phyloP scores from a whole-genome alignment of 2,797 vertebrate genomes.

The Fundulus diaphanus region DNA sequence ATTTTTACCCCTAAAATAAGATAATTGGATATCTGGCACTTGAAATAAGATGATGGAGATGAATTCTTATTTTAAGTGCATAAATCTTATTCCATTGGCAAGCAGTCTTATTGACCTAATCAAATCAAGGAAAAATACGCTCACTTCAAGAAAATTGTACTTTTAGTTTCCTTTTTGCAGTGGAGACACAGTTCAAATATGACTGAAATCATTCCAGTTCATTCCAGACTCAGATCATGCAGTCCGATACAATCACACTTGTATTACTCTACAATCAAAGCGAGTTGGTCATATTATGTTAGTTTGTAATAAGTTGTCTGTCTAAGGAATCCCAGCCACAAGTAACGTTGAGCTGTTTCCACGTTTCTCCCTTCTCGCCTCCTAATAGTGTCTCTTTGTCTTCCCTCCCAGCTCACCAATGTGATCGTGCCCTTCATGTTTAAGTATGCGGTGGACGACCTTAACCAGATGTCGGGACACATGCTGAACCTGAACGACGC shows the following conservation, averaged over 20 bases:
- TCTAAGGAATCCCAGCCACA: slow-evolving; percentile 7
- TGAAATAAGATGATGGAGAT: too few relatives aligned
- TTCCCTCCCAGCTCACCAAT: slow-evolving; percentile 88
- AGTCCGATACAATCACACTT: neutral
- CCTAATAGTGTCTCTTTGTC: slow-evolving; percentile 27
- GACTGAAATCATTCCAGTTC: neutral
- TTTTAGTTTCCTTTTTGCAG: too few relatives aligned
- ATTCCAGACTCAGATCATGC: too few relatives aligned
- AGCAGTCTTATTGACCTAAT: too few relatives aligned
- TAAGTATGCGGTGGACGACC: slow-evolving; percentile 97
- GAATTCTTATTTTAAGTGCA: too few relatives aligned
- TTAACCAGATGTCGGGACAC: slow-evolving; percentile 97
- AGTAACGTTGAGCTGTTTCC: slow-evolving; percentile 38
- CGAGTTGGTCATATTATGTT: neutral
- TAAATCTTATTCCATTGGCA: too few relatives aligned
- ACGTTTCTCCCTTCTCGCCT: slow-evolving; percentile 14
- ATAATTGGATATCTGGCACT: too few relatives aligned
- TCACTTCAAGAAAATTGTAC: too few relatives aligned
- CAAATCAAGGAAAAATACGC: too few relatives aligned
- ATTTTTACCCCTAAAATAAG: too few relatives aligned
- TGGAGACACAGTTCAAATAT: neutral
- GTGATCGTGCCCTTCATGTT: slow-evolving; percentile 99
- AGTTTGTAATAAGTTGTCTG: neutral
- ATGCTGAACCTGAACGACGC: slow-evolving; percentile 93
- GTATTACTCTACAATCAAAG: neutral